Evolutionary conservation across 2,888 invertebrate species (phyloP).

Genomic region (Petrophora chlorosata): DNA sequence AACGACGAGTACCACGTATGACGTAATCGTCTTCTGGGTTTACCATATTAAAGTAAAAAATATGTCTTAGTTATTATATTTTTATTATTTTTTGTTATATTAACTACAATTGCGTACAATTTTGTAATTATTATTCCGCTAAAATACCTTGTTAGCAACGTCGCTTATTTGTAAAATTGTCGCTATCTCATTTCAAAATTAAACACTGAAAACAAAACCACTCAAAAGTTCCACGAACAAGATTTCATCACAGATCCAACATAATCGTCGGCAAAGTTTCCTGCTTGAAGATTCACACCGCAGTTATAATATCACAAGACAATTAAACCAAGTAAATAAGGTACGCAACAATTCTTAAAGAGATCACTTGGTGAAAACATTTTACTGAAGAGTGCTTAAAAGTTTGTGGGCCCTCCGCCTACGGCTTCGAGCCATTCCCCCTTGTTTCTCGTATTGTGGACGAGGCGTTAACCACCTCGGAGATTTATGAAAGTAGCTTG

Average conservation of each 20-base stretch:
- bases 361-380: slow-evolving; percentile 66
- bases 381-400: slow-evolving; percentile 70
- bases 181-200: slow-evolving; percentile 18
- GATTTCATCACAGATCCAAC: slow-evolving; percentile 29
- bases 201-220: slow-evolving; percentile 25
- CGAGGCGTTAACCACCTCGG: slow-evolving; percentile 70
- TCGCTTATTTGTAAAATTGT: neutral
- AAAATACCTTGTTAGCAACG: neutral
- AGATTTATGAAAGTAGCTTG: slow-evolving; percentile 73
- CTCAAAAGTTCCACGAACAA: slow-evolving; percentile 23
- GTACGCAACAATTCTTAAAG: slow-evolving; percentile 57
- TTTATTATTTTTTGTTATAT: no score
- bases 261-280: slow-evolving; percentile 25
- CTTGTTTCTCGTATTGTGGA: slow-evolving; percentile 67
- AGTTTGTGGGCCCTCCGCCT: slow-evolving; percentile 60
- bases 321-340: slow-evolving; percentile 61
- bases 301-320: slow-evolving; percentile 41
- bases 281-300: slow-evolving; percentile 31
- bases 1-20: no score
- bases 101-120: no score
- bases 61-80: no score
- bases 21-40: no score
- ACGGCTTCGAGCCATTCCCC: slow-evolving; percentile 59
- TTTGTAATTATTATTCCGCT: no score
- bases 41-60: no score